Evolutionary conservation across 2,113 vertebrate species (phyloP), one percentile per base, ranked within the genome.

Genomic region (Percopsis transmontana): DNA sequence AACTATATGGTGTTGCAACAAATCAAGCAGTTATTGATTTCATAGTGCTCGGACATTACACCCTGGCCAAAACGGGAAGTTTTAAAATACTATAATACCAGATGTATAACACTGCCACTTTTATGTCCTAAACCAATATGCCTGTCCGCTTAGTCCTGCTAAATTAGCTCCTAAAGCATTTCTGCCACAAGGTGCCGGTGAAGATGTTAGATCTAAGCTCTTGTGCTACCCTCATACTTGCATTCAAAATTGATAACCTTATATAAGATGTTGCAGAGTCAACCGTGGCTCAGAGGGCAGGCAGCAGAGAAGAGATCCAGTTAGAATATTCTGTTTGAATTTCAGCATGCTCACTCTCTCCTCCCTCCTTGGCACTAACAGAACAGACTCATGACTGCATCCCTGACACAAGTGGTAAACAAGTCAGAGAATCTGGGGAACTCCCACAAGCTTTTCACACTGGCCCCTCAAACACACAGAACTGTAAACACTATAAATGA

Each of bases 271-370:
- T 27, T 7, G 52, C 33, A 45, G 58, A 72, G 23, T 64, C 12
- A 52, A 45, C 38, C 11, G 16, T 54, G 41, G 58, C 40, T 58
- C 60, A n/a, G 15, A 61, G 47, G 57, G 16, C 54, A 69, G 62
- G 66, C 60, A 24, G 67, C 3, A 18, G 56, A 58, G 38, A 52
- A 68, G 40, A 63, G 41, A 65, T 66, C 56, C 57, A 39, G 39
- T 62, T 74, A 70, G 66, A 83, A 72, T 76, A 82, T 83, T 77
- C 78, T 63, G 80, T 87, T 77, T 76, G 74, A 80, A 75, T 61
- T 83, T 56, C 51, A 53, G 56, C 12, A 40, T 33, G 10, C 54
- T 3, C 40, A 14, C 19, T 24, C 53, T 40, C 14, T 40, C 5
- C 27, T 68, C 40, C 50, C 67, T 58, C 50, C 64, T 69, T 56